Conservation (phyloP, 2,888 invertebrate species). For the Orthosia gothica region DNA sequence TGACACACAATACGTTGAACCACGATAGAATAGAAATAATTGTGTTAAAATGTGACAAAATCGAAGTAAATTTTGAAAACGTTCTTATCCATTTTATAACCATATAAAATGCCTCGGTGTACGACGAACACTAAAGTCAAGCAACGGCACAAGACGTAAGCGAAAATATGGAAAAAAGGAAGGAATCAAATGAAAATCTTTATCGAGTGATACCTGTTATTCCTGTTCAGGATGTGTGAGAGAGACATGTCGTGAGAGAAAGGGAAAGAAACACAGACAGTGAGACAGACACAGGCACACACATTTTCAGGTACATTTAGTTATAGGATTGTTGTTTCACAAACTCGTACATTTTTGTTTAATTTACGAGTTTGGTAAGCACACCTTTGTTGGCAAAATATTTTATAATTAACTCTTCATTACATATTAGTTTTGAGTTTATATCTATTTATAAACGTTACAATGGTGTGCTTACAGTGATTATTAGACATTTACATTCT, state of each 20-base stretch:
- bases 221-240: slow-evolving; percentile 90
- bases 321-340: slow-evolving; percentile 49
- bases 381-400: slow-evolving; percentile 27
- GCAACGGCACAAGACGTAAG: slow-evolving; percentile 89
- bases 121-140: slow-evolving; percentile 74
- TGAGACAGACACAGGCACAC: slow-evolving; percentile 91
- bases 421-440: neutral
- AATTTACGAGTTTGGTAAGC: slow-evolving; percentile 42
- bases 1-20: slow-evolving; percentile 5
- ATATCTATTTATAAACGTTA: neutral
- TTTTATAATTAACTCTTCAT: neutral
- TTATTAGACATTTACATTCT: slow-evolving; percentile 57
- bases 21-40: slow-evolving; percentile 8
- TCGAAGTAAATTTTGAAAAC: slow-evolving; percentile 40
- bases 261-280: slow-evolving; percentile 91
- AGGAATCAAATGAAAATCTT: slow-evolving; percentile 76
- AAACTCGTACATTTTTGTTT: slow-evolving; percentile 40
- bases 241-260: slow-evolving; percentile 90
- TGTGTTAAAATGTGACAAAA: slow-evolving; percentile 7
- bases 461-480: slow-evolving; percentile 34
- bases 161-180: slow-evolving; percentile 78
- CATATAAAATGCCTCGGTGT: slow-evolving; percentile 46
- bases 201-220: slow-evolving; percentile 90
- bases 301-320: slow-evolving; percentile 74
- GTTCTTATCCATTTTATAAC: slow-evolving; percentile 41